phyloP scores from a whole-genome alignment of 2,888 invertebrate species.

The Arctia plantaginis region DNA sequence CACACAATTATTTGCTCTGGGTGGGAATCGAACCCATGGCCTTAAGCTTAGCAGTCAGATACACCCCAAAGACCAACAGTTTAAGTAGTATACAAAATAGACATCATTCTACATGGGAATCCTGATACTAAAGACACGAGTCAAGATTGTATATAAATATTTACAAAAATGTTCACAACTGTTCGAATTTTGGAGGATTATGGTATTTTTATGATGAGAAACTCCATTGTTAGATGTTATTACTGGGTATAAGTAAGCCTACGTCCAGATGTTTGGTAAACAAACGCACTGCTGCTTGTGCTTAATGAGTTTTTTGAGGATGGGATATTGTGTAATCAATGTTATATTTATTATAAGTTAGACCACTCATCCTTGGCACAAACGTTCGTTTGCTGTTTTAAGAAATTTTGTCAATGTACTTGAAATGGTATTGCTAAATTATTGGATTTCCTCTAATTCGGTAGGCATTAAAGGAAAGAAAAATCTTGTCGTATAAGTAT shows the following conservation, averaged over 20 bases:
- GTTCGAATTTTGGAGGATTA: constrained; percentile 62
- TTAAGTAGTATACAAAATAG: too few species aligned
- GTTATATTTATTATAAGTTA: neutral
- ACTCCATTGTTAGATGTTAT: constrained; percentile 54
- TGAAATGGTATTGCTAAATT: too few species aligned
- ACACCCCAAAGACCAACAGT: too few species aligned
- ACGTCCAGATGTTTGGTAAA: constrained; percentile 48
- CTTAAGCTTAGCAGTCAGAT: too few species aligned
- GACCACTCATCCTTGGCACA: neutral
- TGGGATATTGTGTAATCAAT: constrained; percentile 20
- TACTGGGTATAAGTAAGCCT: constrained; percentile 31
- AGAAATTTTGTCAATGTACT: too few species aligned
- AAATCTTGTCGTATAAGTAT: too few species aligned
- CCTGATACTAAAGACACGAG: neutral
- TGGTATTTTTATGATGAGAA: constrained; percentile 79
- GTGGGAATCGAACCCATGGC: too few species aligned
- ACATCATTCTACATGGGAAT: neutral
- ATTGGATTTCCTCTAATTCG: too few species aligned
- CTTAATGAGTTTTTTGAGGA: constrained; percentile 41
- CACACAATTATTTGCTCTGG: too few species aligned
- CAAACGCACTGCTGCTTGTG: constrained; percentile 32
- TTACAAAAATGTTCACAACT: constrained; percentile 67
- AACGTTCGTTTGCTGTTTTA: neutral
- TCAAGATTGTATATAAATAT: constrained; percentile 76
- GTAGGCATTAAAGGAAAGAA: too few species aligned